phyloP scores from a whole-genome alignment of 2,888 invertebrate species.

The Crocallis elinguaria region DNA sequence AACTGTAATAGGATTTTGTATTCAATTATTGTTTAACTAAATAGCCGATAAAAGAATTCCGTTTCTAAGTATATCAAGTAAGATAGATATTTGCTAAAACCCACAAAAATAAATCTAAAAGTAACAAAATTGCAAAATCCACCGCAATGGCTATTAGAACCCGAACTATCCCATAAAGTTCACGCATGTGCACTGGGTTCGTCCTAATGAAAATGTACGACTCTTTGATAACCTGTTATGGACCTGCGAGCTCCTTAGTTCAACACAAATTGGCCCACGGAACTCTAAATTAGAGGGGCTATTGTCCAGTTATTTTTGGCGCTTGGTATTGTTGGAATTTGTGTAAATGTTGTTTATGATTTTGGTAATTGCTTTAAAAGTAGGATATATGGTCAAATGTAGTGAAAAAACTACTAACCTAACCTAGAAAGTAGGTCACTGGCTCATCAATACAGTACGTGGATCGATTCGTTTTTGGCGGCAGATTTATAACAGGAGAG shows the following conservation, averaged over 20 bases:
- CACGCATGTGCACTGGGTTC: slow-evolving; percentile 47
- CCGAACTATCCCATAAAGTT: slow-evolving; percentile 33
- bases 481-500: too few species aligned
- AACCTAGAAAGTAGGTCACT: too few species aligned
- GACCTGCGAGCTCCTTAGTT: slow-evolving; percentile 59
- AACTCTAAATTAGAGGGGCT: slow-evolving; percentile 55
- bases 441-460: too few species aligned
- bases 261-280: slow-evolving; percentile 65
- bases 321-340: slow-evolving; percentile 18
- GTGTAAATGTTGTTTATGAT: slow-evolving; percentile 22
- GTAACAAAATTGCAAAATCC: slow-evolving; percentile 26
- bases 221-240: slow-evolving; percentile 80
- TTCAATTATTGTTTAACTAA: too few species aligned
- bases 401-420: too few species aligned
- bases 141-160: slow-evolving; percentile 30
- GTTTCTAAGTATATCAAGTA: too few species aligned
- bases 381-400: too few species aligned
- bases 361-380: background rate
- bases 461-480: too few species aligned
- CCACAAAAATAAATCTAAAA: too few species aligned
- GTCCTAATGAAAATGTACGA: slow-evolving; percentile 79
- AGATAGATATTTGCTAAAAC: too few species aligned
- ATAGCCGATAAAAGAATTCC: too few species aligned
- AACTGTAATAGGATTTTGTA: too few species aligned
- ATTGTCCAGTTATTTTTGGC: slow-evolving; percentile 30